A percentile compares a stretch with the other conserved stretches of the same genome.
Evolutionary conservation across 2,113 vertebrate genomes (phyloP).

Genomic region (Tragelaphus strepsiceros): DNA sequence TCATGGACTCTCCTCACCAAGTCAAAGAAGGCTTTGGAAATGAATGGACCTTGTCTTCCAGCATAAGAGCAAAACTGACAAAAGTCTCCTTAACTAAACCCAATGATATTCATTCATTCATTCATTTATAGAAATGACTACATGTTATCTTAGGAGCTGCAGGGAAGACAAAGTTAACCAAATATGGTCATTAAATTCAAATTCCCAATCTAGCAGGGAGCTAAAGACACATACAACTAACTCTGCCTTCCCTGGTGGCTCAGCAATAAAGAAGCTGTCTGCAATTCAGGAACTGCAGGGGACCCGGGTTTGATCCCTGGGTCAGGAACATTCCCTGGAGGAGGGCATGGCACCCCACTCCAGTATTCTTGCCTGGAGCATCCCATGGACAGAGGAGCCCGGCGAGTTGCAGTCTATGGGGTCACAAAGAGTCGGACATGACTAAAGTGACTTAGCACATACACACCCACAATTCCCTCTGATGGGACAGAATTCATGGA

Average conservation of each 20-base stretch:
- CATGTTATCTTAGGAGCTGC: neutral
- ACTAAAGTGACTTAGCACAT: neutral
- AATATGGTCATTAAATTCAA: neutral
- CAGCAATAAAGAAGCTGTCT: neutral
- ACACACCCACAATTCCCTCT: neutral
- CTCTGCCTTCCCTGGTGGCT: neutral
- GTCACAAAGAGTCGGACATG: neutral
- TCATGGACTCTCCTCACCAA: neutral
- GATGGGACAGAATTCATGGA: neutral
- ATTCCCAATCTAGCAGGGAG: neutral
- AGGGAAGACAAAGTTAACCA: neutral
- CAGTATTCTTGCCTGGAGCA: neutral
- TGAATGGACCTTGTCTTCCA: neutral
- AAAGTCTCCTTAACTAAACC: neutral
- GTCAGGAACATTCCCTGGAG: neutral
- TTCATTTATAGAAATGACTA: neutral
- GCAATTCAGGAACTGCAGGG: neutral
- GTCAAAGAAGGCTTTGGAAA: neutral
- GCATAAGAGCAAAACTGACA: neutral
- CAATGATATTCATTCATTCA: neutral
- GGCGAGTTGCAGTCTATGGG: fast-evolving
- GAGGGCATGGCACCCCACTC: neutral
- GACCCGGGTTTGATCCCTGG: neutral
- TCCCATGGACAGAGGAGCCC: neutral
- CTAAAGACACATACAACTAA: neutral